phyloP scores from a whole-genome alignment of 2,888 invertebrate genomes.

The Callinectes sapidus region DNA sequence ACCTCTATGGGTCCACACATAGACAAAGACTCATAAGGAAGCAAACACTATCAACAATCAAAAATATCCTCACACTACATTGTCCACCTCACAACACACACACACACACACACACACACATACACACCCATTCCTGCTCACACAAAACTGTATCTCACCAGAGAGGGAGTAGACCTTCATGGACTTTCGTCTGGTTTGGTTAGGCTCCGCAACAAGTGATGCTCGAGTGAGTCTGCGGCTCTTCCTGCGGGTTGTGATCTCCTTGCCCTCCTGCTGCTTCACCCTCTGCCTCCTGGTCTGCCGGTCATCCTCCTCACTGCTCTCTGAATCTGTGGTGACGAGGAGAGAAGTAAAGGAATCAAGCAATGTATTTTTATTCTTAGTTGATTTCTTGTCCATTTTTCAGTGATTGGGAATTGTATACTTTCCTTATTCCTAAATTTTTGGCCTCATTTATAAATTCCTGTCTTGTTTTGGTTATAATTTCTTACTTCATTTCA shows the following conservation, averaged over 20 bases:
- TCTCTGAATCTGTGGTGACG: conserved; percentile 49
- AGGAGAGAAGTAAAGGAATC: neutral
- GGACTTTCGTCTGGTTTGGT: conserved; percentile 24
- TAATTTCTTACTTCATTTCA: neutral
- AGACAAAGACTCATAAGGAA: neutral
- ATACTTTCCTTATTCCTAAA: neutral
- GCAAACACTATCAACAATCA: neutral
- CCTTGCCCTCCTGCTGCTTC: neutral
- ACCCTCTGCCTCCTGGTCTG: neutral
- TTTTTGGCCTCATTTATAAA: neutral
- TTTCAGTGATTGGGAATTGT: neutral
- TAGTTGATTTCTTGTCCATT: neutral
- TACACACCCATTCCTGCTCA: neutral
- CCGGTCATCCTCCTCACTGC: conserved; percentile 54
- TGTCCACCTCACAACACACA: neutral
- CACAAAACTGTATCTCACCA: conserved; percentile 28
- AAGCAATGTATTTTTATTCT: neutral
- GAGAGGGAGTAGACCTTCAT: conserved; percentile 39
- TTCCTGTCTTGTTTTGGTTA: neutral
- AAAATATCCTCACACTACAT: neutral
- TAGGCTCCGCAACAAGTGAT: neutral
- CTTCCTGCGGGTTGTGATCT: neutral
- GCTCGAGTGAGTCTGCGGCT: conserved; percentile 10
- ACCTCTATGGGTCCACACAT: neutral
- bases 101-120: neutral